Evolutionary conservation across 2,888 invertebrate genomes (phyloP), one percentile per base, ranked within the genome.

Genomic region (Lepidochrysops patricia): DNA sequence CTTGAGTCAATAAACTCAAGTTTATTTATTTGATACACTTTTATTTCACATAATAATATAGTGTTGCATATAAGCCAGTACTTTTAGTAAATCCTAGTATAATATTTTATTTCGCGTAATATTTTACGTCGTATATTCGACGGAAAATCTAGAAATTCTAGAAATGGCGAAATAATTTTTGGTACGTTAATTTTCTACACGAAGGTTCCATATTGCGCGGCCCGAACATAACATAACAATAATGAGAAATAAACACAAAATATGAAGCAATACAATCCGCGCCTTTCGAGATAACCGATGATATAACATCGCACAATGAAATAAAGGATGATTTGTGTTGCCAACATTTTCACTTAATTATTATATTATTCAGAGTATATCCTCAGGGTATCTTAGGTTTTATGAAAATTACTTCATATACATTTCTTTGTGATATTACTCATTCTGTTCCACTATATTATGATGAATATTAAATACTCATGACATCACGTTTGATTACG

Each of bases 201-300:
- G 19, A 54, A 19, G 4, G 23, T 15, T 19, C 15, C 27, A 43
- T 43, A 43, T 23, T 54, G 27, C 54, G 29, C 4, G 13, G 27
- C 52, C 29, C 15, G 3, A 54, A 13, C 3, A 26, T 32, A 32
- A 19, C 43, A 23, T 43, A 43, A 43, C 43, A 54, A 32, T 54
- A 54, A 54, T 54, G 32, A 32, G 32, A 54, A 15, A 54, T 29
- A 54, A 32, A 54, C 54, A 54, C n/a, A 54, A 29, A 32, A 54
- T 29, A 19, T 29, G 54, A 32, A 29, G 54, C 29, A 29, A 54
- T 54, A 54, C 29, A 54, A 54, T 54, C 15, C 29, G 9, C 27
- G 54, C 15, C 54, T 29, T 15, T 19, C 29, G 29, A 29, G 29
- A 19, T 32, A 15, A 29, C 27, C 15, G 32, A 37, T 19, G 5